Evolutionary conservation across 2,888 invertebrate species (phyloP), one percentile per base, ranked within the genome.

Genomic region (Trichopria drosophilae): DNA sequence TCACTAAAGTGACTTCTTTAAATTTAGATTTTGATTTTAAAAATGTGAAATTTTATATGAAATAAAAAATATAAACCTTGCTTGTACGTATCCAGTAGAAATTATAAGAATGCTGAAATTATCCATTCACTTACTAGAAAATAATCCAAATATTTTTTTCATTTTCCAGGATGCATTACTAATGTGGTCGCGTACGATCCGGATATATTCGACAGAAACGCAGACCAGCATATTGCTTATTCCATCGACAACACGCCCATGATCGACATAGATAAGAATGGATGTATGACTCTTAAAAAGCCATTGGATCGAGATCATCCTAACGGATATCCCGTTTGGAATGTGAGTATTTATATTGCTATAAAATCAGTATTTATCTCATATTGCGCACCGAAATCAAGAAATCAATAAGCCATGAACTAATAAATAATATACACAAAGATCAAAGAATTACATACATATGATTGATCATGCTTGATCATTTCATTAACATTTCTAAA

Each of bases 221-320:
- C 83, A 0, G 84, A 87, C 45, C 92, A 92, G 68, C 84, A 85
- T 62, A 93, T 93, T 32, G 84, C 85, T 0, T 92, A 88, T 63
- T 84, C 81, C 9, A 79, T 89, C 40, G 85, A 87, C 40, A 86
- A 88, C 58, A 82, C 82, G 52, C 83, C 84, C 37, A 82, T 86
- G 57, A 79, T 93, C 9, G 81, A 80, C 41, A 88, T 93, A 29
- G 84, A 88, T 64, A 83, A 85, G 50, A 78, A 80, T 10, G 93
- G 92, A 0, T 93, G 92, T 66, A 80, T 92, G 39, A 80, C 79
- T 7, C 73, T 88, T 44, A 85, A 83, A 13, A 87, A 83, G 69
- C 87, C 89, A 0, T 76, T 97, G 37, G 94, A 97, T 75, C 81
- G 96, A 13, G 98, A 98, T 76, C 84, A 85, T 39, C 96, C 96